Conservation (phyloP, 2,797 vertebrate species). For the Poeciliopsis paucimaculata region DNA sequence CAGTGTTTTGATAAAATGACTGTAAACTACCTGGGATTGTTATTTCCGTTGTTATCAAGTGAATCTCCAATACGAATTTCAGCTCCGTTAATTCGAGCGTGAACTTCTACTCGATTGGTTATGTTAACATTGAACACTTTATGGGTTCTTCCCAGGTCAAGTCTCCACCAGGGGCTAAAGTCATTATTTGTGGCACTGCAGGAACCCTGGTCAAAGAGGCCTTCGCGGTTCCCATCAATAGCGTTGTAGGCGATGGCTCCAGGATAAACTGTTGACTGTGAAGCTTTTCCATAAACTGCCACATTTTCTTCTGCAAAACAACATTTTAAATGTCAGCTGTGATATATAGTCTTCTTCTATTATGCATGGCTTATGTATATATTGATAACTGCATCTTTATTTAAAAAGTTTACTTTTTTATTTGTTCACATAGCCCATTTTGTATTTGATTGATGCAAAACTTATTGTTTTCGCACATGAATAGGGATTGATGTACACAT, state of each 20-base stretch:
- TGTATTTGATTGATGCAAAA: too few species aligned
- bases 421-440: too few species aligned
- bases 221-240: conserved; percentile 64
- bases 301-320: conserved; percentile 46
- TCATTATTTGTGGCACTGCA: conserved; percentile 39
- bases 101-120: conserved; percentile 23
- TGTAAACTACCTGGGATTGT: conserved; percentile 52
- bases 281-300: conserved; percentile 47
- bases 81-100: conserved; percentile 42
- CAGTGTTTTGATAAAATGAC: too few species aligned
- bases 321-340: neutral
- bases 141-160: conserved; percentile 59
- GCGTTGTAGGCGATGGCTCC: conserved; percentile 8
- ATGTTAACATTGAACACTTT: conserved; percentile 62
- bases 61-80: conserved; percentile 68
- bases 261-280: conserved; percentile 15
- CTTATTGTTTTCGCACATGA: too few species aligned
- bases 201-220: conserved; percentile 7
- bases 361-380: too few species aligned
- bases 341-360: too few species aligned
- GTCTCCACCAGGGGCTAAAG: conserved; percentile 67
- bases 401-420: too few species aligned
- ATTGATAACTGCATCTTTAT: too few species aligned
- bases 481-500: too few species aligned
- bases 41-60: conserved; percentile 57